Base-by-base conservation (phyloP, 2,113 vertebrate genomes). In the Plestiodon gilberti region DNA sequence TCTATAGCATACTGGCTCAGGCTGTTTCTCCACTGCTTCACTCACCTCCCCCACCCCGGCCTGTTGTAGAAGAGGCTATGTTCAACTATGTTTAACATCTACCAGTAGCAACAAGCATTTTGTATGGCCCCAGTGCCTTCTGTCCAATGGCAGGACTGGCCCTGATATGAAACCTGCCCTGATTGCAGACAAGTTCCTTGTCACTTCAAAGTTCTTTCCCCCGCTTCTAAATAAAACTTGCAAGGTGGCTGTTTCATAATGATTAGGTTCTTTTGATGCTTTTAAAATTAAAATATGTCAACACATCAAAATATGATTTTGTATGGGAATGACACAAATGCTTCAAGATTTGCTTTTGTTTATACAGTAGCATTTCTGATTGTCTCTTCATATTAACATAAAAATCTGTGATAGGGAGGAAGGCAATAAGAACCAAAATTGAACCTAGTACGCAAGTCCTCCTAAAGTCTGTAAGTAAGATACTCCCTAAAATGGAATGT, bases 221-320 rank as follows among this genome's bases (percentile, higher is more conserved):
- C 43, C 59, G 52, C n/a, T 30, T 10, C 75, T 43, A 62, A 61
- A 55, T 88, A 71, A 88, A 61, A 88, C 2, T 62, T 88, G 40
- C 22, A 83, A 73, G 65, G 33, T 25, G 2, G 28, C 35, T 78
- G 57, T 64, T 78, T 78, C 30, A 52, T 28, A 59, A 71, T 78
- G 64, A 88, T 73, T 64, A 64, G 59, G 15, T 57, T 18, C 40
- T 64, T 83, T 70, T 71, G 55, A 75, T 87, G 43, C 57, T 35
- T 64, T 73, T n/a, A 40, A 64, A 78, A 64, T 64, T 78, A 48
- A 88, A 78, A 55, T 48, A 81, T 33, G 62, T 69, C 48, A 69
- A 33, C 80, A 18, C 28, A 70, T 82, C 62, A 82, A 78, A 77
- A 78, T 67, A 82, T 82, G 73, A 59, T 70, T 69, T 87, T 67